Evolutionary conservation across 1,140 invertebrate genomes (phyloP), one percentile per base, ranked within the genome.

Genomic region (Ylistrum balloti): DNA sequence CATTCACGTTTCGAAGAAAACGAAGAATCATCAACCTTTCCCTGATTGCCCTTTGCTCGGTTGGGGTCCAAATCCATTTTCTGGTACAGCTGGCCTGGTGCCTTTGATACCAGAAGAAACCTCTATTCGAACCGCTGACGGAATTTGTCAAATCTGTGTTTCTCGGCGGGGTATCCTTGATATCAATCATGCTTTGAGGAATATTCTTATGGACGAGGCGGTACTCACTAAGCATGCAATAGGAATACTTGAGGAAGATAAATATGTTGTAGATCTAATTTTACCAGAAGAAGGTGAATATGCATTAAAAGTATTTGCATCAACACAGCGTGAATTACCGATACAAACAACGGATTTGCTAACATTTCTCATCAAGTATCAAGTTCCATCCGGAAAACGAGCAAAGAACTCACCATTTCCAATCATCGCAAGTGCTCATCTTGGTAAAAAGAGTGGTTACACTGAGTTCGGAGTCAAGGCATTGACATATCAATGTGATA

Each of bases 241-340:
- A 28, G 33, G 89, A 22, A 33, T 48, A 74, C 38, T 87, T 33
- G 91, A 91, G 9, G 74, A 38, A 38, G 89, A 89, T 5, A 90
- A 86, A 35, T 91, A 87, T 56, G 85, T 90, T 20, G 86, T 89
- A 34, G 88, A 91, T 33, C 13, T 91, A 22, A 88, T 74, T n/a
- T 34, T 91, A 85, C 89, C 91, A 48, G 74, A 86, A 28, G 89
- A 86, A 35, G 91, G 91, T 22, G 91, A 91, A 90, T 91, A 91
- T 45, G 91, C 87, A 15, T 28, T 91, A 22, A 91, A 91, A 41
- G 88, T 91, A 86, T 90, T 86, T 87, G 87, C 86, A 45, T 86
- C 32, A 87, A 74, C 28, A 88, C 45, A 48, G 22, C 86, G 28
- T 28, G 87, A 22, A 74, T 87, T 87, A 35, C 35, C 33, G 33